A percentile compares a stretch with the other conserved stretches of the same genome.
These are phyloP conservation scores for Ptilodon capucinus DNA, from an alignment of 2,888 invertebrate species.

Conservation along the genomic window DNA sequence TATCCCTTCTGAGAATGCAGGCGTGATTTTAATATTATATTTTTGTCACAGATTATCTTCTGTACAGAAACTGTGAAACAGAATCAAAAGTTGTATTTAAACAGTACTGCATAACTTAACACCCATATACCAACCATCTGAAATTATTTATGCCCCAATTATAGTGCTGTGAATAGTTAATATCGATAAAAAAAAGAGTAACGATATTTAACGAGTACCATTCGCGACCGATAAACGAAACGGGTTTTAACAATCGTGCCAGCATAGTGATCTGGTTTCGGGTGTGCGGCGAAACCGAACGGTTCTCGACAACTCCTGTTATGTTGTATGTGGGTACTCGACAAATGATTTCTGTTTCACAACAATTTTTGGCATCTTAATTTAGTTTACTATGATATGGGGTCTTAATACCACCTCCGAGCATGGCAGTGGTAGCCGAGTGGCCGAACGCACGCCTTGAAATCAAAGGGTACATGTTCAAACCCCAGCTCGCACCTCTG, in stretches of 20 bases:
- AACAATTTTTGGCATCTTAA: neutral
- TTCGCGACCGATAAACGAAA: slow-evolving; percentile 21
- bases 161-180: neutral
- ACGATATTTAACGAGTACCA: slow-evolving; percentile 22
- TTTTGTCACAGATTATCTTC: too few species aligned
- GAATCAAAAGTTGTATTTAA: too few species aligned
- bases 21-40: too few species aligned
- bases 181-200: neutral
- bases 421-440: too few species aligned
- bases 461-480: too few species aligned
- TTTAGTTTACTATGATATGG: too few species aligned
- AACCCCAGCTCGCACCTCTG: too few species aligned
- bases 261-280: slow-evolving; percentile 26
- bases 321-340: slow-evolving; percentile 20
- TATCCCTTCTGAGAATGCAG: too few species aligned
- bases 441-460: too few species aligned
- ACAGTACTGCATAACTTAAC: too few species aligned
- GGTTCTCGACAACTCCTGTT: slow-evolving; percentile 28
- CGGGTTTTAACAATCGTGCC: slow-evolving; percentile 19
- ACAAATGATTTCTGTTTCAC: neutral
- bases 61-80: too few species aligned
- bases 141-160: neutral
- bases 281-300: slow-evolving; percentile 21
- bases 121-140: neutral
- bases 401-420: too few species aligned